Evolutionary conservation across 2,888 invertebrate genomes (phyloP).

Genomic region (Endomychus coccineus): DNA sequence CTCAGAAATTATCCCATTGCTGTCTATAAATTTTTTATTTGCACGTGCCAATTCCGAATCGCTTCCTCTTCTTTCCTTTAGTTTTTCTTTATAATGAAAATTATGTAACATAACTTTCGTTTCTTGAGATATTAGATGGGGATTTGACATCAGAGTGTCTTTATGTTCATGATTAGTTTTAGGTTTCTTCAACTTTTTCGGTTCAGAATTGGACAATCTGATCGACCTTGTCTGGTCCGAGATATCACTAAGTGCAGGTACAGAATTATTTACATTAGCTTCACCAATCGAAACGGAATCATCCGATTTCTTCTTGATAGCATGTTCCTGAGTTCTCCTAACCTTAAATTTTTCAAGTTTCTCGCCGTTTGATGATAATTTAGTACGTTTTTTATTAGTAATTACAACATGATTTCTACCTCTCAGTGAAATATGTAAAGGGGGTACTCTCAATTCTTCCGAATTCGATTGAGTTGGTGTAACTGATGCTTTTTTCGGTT

Average conservation of each 20-base stretch:
- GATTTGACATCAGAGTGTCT: constrained; percentile 8
- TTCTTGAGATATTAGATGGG: constrained; percentile 15
- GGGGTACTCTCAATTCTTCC: constrained; percentile 78
- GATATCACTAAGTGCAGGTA: constrained; percentile 5
- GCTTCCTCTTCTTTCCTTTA: constrained; percentile 49
- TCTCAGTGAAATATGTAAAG: constrained; percentile 78
- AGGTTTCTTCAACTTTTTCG: constrained; percentile 34
- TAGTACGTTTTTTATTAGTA: constrained; percentile 58
- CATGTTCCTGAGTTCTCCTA: constrained; percentile 10
- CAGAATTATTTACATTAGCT: constrained; percentile 7
- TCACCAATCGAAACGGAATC: constrained; percentile 6
- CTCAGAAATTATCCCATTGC: constrained; percentile 54
- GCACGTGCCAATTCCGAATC: constrained; percentile 44
- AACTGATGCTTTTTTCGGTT: constrained; percentile 42
- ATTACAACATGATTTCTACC: constrained; percentile 81
- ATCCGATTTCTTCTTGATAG: constrained; percentile 9
- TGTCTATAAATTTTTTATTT: constrained; percentile 41
- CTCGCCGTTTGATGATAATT: constrained; percentile 14
- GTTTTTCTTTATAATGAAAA: constrained; percentile 33
- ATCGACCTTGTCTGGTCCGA: constrained; percentile 9
- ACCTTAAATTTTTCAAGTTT: constrained; percentile 12
- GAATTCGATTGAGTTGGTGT: constrained; percentile 19
- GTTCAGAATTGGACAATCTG: constrained; percentile 1
- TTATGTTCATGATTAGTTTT: constrained; percentile 34
- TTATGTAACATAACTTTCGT: constrained; percentile 34